Percentiles rank a stretch among this genome's conserved stretches.
Conservation (phyloP, 2,888 invertebrate species). For the Nowickia ferox region DNA sequence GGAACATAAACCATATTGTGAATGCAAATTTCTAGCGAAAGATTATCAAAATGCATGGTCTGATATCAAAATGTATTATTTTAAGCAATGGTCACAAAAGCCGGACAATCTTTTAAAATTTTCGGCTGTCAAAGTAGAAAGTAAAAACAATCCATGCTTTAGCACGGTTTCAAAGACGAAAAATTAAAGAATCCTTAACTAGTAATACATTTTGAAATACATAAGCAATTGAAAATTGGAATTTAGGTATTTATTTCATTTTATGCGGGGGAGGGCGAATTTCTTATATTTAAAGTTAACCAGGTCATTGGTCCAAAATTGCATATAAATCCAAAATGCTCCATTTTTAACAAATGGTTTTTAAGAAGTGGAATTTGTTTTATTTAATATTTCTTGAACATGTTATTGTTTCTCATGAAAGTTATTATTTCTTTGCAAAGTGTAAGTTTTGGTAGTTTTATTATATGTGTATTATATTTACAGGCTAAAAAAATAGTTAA, state of each 20-base stretch:
- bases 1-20: conserved; percentile 73
- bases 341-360: conserved; percentile 1
- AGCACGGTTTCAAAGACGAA: no score
- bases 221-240: background rate
- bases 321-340: background rate
- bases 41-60: conserved; percentile 83
- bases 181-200: no score
- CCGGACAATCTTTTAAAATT: conserved; percentile 78
- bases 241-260: background rate
- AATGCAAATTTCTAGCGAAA: conserved; percentile 75
- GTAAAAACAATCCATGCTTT: background rate
- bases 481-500: conserved; percentile 46
- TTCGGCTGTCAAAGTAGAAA: conserved; percentile 18
- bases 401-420: conserved; percentile 30
- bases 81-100: conserved; percentile 85
- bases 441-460: conserved; percentile 18
- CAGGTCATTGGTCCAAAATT: background rate
- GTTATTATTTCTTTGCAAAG: conserved; percentile 43
- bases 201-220: background rate
- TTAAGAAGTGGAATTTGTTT: conserved; percentile 40
- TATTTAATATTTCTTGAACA: conserved; percentile 48
- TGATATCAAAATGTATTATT: conserved; percentile 83
- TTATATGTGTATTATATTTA: conserved; percentile 54
- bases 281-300: background rate
- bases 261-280: no score